phyloP scores from a whole-genome alignment of 2,888 invertebrate genomes.

The Dermolepida albohirtum region DNA sequence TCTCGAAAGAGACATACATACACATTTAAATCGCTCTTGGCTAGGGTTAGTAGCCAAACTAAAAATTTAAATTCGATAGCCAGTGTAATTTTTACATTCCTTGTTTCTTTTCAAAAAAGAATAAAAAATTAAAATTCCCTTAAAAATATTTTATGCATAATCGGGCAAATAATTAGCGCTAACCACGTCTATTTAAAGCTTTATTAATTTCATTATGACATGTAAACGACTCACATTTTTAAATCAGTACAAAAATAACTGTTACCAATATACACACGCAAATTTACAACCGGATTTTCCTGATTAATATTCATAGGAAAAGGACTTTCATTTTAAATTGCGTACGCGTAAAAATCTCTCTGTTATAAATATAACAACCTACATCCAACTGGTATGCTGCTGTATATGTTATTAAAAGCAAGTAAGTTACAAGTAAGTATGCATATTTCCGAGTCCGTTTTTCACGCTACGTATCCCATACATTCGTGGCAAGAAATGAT shows the following conservation, averaged over 20 bases:
- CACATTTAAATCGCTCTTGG: no score
- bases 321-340: constrained; percentile 19
- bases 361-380: constrained; percentile 12
- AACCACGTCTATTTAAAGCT: not conserved
- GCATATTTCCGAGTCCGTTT: constrained; percentile 22
- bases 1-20: no score
- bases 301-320: constrained; percentile 30
- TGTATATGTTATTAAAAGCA: constrained; percentile 21
- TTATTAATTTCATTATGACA: not conserved
- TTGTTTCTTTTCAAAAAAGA: no score
- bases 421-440: constrained; percentile 5
- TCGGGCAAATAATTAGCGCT: not conserved
- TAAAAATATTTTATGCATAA: no score
- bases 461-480: constrained; percentile 15
- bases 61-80: no score
- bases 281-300: constrained; percentile 20
- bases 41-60: no score
- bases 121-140: no score
- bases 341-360: constrained; percentile 7
- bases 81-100: no score
- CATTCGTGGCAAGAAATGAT: constrained; percentile 20
- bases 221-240: constrained; percentile 20
- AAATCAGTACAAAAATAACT: constrained; percentile 24
- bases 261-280: constrained; percentile 10
- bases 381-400: not conserved